A percentile compares a stretch with the other conserved stretches of the same genome.
phyloP scores from a whole-genome alignment of 2,113 vertebrate species.

The Piprites chloris region DNA sequence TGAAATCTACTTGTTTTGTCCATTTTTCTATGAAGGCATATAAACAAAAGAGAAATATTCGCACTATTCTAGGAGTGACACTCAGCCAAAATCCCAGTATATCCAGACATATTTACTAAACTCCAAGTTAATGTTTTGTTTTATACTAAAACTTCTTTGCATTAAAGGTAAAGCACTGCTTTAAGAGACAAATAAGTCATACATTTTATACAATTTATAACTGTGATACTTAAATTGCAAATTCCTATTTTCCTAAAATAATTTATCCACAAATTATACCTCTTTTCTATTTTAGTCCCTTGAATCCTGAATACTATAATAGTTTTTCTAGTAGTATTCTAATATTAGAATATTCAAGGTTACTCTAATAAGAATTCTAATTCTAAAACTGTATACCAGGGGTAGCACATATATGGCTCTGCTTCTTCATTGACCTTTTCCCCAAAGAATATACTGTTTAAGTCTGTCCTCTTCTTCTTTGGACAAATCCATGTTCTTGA shows the following conservation, averaged over 20 bases:
- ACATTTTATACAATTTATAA: neutral
- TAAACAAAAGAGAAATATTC: conserved; percentile 22
- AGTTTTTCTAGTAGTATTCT: neutral
- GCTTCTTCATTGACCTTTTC: neutral
- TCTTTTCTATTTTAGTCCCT: neutral
- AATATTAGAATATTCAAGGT: neutral
- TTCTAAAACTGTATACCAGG: neutral
- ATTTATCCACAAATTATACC: neutral
- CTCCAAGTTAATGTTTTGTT: neutral
- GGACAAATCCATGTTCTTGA: neutral
- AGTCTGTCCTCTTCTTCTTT: neutral
- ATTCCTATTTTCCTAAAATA: neutral
- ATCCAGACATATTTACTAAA: conserved; percentile 18
- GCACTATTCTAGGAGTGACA: neutral
- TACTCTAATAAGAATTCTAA: neutral
- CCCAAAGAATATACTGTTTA: neutral
- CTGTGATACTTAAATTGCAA: neutral
- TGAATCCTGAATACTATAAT: neutral
- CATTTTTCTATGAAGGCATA: neutral
- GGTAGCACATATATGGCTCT: neutral
- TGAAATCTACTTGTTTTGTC: conserved; percentile 8
- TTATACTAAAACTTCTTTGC: neutral
- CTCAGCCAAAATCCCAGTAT: conserved; percentile 35
- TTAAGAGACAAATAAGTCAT: neutral
- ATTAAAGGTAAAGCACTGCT: neutral